Evolutionary conservation across 2,888 invertebrate species (phyloP).

Genomic region (Diarsia rubi): DNA sequence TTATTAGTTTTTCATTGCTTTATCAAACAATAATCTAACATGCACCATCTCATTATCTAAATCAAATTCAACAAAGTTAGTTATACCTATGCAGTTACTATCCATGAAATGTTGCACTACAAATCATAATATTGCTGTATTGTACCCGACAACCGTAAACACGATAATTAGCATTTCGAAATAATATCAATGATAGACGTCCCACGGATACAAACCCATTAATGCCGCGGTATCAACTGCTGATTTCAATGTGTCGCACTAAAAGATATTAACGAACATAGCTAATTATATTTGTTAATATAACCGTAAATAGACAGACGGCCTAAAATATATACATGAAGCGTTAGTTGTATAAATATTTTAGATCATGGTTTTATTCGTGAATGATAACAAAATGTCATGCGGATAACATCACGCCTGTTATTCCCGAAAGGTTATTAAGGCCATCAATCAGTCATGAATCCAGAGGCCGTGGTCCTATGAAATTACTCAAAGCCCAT

Average conservation of each 20-base stretch:
- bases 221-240: background rate
- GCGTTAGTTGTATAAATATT: background rate
- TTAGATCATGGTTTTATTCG: background rate
- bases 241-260: slow-evolving; percentile 12
- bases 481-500: background rate
- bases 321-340: background rate
- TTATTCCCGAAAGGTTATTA: background rate
- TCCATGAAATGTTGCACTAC: background rate
- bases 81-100: background rate
- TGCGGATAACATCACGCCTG: background rate
- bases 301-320: background rate
- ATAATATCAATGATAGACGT: slow-evolving; percentile 16
- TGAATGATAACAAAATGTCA: background rate
- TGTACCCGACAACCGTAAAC: background rate
- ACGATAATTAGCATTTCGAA: slow-evolving; percentile 18
- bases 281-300: background rate
- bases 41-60: too few relatives aligned
- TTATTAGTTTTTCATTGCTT: background rate
- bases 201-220: background rate
- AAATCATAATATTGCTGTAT: background rate
- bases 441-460: background rate
- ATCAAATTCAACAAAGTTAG: background rate
- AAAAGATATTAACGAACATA: background rate
- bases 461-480: background rate
- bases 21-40: background rate